Evolutionary conservation across 2,113 vertebrate genomes (phyloP).

Genomic region (Pristiophorus japonicus): DNA sequence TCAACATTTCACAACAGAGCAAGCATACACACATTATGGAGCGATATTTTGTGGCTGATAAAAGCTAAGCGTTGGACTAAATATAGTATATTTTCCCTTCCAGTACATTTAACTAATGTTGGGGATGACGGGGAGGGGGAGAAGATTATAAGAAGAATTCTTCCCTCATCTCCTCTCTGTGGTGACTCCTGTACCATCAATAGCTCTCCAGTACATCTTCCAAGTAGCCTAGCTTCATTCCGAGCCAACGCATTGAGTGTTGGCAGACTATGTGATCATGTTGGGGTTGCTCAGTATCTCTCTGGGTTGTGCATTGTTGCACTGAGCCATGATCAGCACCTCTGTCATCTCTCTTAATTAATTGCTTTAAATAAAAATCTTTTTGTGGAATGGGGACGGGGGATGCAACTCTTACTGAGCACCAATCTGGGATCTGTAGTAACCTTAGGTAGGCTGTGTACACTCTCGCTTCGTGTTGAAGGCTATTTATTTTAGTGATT

Average conservation of each 20-base stretch:
- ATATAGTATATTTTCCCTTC: not conserved
- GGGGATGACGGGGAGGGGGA: not conserved
- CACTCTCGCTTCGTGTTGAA: not conserved
- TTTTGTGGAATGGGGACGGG: not conserved
- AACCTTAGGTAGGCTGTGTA: not conserved
- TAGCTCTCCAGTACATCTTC: not conserved
- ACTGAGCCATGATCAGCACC: not conserved
- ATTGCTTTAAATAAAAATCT: not conserved
- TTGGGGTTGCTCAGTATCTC: not conserved
- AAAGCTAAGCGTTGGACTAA: not conserved
- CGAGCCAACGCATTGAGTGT: not conserved
- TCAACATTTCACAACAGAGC: not conserved
- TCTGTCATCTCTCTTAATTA: not conserved
- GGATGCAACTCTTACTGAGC: not conserved
- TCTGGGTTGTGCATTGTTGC: not conserved
- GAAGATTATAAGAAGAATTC: not conserved
- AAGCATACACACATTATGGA: not conserved
- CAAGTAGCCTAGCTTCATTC: not conserved
- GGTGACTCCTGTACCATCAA: not conserved
- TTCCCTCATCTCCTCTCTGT: not conserved
- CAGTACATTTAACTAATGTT: not conserved
- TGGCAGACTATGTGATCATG: not conserved
- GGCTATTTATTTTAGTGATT: not conserved
- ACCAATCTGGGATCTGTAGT: not conserved
- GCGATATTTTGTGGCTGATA: not conserved